Evolutionary conservation across 2,797 vertebrate genomes (phyloP).

Genomic region (Serranus cabrilla): DNA sequence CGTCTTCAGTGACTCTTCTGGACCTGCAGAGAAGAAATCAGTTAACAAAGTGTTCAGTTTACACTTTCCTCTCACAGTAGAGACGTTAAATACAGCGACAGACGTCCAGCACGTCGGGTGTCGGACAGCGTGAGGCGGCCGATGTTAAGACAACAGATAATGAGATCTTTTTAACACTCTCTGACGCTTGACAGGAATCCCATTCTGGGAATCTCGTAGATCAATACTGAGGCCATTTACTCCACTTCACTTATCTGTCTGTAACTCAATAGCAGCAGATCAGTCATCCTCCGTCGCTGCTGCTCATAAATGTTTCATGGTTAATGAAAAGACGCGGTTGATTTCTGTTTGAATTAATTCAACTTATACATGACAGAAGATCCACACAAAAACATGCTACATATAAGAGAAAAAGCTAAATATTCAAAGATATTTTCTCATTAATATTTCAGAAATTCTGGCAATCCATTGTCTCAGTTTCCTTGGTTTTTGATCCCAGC

Average conservation of each 20-base stretch:
- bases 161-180: slow-evolving; percentile 12
- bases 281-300: background rate
- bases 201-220: background rate
- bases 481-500: background rate
- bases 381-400: background rate
- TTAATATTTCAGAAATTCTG: slow-evolving; percentile 32
- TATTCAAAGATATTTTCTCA: background rate
- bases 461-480: background rate
- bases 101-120: background rate
- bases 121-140: background rate
- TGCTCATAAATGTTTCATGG: slow-evolving; percentile 15
- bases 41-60: background rate
- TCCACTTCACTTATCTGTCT: slow-evolving; percentile 11
- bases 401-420: background rate
- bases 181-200: slow-evolving; percentile 30
- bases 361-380: background rate
- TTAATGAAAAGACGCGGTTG: background rate
- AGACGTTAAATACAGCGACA: background rate
- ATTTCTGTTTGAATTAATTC: background rate
- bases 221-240: slow-evolving; percentile 52
- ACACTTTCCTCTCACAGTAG: background rate
- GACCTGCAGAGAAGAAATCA: slow-evolving; percentile 24
- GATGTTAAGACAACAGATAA: slow-evolving; percentile 39
- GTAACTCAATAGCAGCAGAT: slow-evolving; percentile 28
- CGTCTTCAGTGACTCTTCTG: slow-evolving; percentile 33